Conservation (phyloP, 2,888 invertebrate species). For the Drosophila nr. perissopoda region DNA sequence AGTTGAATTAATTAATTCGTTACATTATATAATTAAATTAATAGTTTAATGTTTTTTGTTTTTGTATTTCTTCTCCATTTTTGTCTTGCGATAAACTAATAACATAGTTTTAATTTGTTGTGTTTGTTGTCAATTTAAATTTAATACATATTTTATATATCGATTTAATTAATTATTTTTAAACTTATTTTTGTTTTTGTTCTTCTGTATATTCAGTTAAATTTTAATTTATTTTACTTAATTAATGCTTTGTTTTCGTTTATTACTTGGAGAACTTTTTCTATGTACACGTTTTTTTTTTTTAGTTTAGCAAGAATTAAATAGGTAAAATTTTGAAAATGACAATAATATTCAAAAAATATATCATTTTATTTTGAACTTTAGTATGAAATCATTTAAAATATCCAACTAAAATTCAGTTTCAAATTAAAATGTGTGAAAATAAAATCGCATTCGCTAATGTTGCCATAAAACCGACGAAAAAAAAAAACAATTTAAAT, state of each 20-base stretch:
- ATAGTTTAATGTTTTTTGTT: slow-evolving; percentile 81
- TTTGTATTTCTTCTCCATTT: slow-evolving; percentile 48
- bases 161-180: slow-evolving; percentile 64
- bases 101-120: slow-evolving; percentile 56
- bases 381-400: background rate
- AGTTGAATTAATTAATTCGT: slow-evolving; percentile 77
- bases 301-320: slow-evolving; percentile 30
- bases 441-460: slow-evolving; percentile 1
- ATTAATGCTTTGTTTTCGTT: slow-evolving; percentile 48
- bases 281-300: slow-evolving; percentile 61
- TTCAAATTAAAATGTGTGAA: background rate
- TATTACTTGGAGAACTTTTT: slow-evolving; percentile 56
- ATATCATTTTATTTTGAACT: background rate
- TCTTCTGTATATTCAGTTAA: slow-evolving; percentile 56
- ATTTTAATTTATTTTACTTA: slow-evolving; percentile 64
- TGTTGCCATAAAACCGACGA: background rate
- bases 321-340: slow-evolving; percentile 1
- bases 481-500: background rate
- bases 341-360: background rate
- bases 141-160: slow-evolving; percentile 62
- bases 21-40: slow-evolving; percentile 77
- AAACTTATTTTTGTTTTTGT: slow-evolving; percentile 53
- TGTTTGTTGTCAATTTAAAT: slow-evolving; percentile 54
- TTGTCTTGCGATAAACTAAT: slow-evolving; percentile 62
- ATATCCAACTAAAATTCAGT: background rate